phyloP scores from a whole-genome alignment of 2,113 vertebrate genomes.

The Mormyrus lacerda region DNA sequence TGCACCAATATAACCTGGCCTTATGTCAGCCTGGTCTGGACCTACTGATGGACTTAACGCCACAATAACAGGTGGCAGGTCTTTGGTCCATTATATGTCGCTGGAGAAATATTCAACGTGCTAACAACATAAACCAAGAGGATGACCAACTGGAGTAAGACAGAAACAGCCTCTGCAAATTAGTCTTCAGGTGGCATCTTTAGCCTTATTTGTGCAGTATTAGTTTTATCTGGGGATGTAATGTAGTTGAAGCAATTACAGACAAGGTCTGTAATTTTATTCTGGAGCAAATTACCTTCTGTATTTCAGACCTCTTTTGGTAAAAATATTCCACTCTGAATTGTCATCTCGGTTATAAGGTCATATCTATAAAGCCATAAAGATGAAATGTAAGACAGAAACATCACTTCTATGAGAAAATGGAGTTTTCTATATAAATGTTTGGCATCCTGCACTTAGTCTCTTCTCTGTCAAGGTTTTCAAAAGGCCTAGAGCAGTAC shows the following conservation, averaged over 20 bases:
- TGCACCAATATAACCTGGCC: background rate
- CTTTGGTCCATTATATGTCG: background rate
- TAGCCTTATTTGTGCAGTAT: background rate
- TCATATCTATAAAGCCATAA: background rate
- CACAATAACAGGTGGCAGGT: background rate
- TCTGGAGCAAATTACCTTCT: background rate
- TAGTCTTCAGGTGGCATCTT: background rate
- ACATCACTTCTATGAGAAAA: background rate
- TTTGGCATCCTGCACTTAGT: background rate
- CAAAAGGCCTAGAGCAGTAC: too few relatives aligned
- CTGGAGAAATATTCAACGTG: background rate
- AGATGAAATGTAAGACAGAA: background rate
- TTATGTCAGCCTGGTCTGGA: background rate
- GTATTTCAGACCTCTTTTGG: background rate
- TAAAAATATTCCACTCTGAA: background rate
- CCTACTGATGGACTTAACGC: background rate
- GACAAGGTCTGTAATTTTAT: background rate
- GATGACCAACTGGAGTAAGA: background rate
- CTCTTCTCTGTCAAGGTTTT: too few relatives aligned
- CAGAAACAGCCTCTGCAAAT: background rate
- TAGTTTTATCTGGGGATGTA: background rate
- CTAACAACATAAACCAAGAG: background rate
- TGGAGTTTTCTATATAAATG: background rate
- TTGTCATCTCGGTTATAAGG: background rate
- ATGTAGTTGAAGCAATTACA: background rate